Percentiles rank a stretch among this genome's conserved stretches.
Conservation (phyloP, 2,113 vertebrate species). For the Microtus oregoni region DNA sequence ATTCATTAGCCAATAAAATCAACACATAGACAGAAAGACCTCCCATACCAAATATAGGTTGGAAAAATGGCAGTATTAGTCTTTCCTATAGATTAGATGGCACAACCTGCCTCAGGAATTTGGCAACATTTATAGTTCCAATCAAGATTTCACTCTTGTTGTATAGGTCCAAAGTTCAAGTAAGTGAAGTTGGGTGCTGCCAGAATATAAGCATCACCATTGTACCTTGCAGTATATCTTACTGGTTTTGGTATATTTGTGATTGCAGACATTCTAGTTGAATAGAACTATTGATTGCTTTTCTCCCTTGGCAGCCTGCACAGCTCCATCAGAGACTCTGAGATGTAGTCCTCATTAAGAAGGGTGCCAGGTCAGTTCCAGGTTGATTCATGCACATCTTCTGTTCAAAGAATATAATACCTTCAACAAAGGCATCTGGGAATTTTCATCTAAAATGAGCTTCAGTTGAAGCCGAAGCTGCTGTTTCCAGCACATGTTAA, state of each 20-base stretch:
- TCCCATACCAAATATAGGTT: no score
- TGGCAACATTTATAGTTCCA: no score
- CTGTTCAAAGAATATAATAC: background rate
- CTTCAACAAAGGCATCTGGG: background rate
- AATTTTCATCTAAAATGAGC: background rate
- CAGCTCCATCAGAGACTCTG: background rate
- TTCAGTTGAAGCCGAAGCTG: background rate
- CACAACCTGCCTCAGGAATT: background rate
- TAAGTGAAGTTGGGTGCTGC: background rate
- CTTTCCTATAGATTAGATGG: background rate
- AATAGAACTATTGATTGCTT: background rate
- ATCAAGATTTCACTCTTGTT: background rate
- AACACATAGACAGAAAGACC: no score
- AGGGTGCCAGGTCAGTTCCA: background rate
- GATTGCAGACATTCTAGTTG: no score
- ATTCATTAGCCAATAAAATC: no score
- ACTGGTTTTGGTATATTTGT: background rate
- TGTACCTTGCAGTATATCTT: background rate
- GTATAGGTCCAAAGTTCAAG: background rate
- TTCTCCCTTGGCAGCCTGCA: background rate
- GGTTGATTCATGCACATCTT: background rate
- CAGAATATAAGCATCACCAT: background rate
- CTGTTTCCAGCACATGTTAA: background rate
- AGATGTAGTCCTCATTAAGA: no score
- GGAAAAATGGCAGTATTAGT: background rate